Evolutionary conservation across 2,888 invertebrate genomes (phyloP).

Genomic region (Drosophila neoperkinsi): DNA sequence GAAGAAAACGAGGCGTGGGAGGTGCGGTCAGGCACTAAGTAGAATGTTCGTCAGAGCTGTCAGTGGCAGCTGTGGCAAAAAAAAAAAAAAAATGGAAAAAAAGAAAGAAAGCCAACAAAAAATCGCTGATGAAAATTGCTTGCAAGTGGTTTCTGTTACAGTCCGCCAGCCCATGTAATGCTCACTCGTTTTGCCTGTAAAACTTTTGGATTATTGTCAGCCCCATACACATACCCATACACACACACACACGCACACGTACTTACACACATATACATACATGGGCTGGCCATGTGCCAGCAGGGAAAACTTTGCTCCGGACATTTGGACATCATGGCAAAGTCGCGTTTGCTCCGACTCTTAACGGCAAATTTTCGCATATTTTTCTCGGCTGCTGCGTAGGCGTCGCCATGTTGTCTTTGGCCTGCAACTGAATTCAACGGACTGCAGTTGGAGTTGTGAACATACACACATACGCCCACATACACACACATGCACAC

Average conservation of each 20-base stretch:
- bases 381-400: slow-evolving; percentile 68
- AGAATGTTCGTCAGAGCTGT: slow-evolving; percentile 70
- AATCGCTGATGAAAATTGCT: slow-evolving; percentile 77
- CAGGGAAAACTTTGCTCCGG: slow-evolving; percentile 54
- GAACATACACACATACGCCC: slow-evolving; percentile 13
- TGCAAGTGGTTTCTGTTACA: slow-evolving; percentile 79
- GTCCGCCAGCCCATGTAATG: slow-evolving; percentile 72
- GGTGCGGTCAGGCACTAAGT: slow-evolving; percentile 66
- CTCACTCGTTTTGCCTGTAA: slow-evolving; percentile 78
- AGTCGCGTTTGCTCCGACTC: slow-evolving; percentile 56
- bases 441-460: slow-evolving; percentile 50
- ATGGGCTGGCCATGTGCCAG: slow-evolving; percentile 67
- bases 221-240: slow-evolving; percentile 39
- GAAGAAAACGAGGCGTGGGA: not conserved
- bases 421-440: slow-evolving; percentile 64
- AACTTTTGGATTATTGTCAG: slow-evolving; percentile 81
- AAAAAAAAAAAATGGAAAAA: not conserved
- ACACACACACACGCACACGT: slow-evolving; percentile 14
- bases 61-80: slow-evolving; percentile 53
- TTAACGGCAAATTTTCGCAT: slow-evolving; percentile 77
- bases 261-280: slow-evolving; percentile 15
- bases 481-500: slow-evolving; percentile 4
- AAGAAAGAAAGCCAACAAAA: slow-evolving; percentile 29
- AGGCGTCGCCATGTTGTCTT: slow-evolving; percentile 72
- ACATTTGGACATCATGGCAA: slow-evolving; percentile 56